Evolutionary conservation across 2,797 vertebrate species (phyloP), one percentile per base, ranked within the genome.

Genomic region (Orientallactaga sibirica): DNA sequence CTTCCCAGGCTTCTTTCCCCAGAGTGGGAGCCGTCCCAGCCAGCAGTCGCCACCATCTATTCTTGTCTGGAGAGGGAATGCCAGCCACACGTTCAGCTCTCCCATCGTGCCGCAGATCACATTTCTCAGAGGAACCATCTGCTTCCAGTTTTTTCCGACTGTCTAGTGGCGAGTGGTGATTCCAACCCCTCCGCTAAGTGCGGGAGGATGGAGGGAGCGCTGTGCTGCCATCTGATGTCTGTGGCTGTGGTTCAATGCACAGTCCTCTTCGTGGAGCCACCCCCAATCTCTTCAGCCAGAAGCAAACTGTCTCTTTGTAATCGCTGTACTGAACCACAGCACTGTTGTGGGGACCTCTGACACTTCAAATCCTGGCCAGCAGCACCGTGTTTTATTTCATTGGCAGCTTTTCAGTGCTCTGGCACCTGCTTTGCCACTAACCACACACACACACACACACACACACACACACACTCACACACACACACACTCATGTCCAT

Each of bases 121-220:
- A 3, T 64, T 91, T 75, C 86, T 78, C 66, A 81, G 33, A 82
- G 71, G 27, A 41, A 25, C 94, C 93, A 95, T 90, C 95, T 96
- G 96, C 79, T 83, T 79, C 68, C 90, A 24, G 85, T 55, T 52
- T 58, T 73, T 41, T 88, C 82, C n/a, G 76, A 58, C 83, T 89
- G 68, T 74, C 48, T 25, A 11, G 33, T 37, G 71, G 64, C 76
- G 71, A 62, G 83, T 5, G 43, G 70, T 64, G 84, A 75, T 55
- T 55, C 81, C 73, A 88, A 12, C 91, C 37, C 52, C n/a, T 62
- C 22, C 16, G 5, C 19, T 37, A 4, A 67, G 33, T 6, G 61
- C 19, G 52, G 81, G 83, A 68, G 27, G 25, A 6, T 7, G 20
- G 20, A 7, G 37, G 37, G 33, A 62, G 76, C 7, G 5, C 25